Base-by-base conservation (phyloP, 2,113 vertebrate species). In the Leptosomus discolor region DNA sequence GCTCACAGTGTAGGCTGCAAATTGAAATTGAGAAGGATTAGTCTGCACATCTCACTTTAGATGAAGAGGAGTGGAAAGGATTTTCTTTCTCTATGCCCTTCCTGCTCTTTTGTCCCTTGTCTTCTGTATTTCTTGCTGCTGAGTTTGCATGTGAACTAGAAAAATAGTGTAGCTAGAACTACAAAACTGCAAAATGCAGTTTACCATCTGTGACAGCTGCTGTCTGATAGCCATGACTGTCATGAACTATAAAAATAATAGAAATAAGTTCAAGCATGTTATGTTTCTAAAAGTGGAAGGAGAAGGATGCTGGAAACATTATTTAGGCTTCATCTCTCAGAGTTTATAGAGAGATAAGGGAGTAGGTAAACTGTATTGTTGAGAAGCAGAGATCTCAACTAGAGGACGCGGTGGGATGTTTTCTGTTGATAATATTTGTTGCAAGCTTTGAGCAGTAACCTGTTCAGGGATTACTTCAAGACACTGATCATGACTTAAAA, bases 11-110 rank as follows among this genome's bases (percentile, higher is more conserved):
- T 37, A 50, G 53, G 45, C 89, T 94, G 57, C 65, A 91, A 91
- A 88, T 89, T 90, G 91, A 92, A 94, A 94, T 71, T 94, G 89
- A 91, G 88, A 91, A 91, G 74, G 61, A 79, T 92, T 95, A 87
- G 83, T 82, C 86, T 79, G 77, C 73, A 65, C 45, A 65, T 85
- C 61, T 92, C 77, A 56, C 57, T 95, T 92, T 15, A 95, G 73
- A 82, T 74, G 45, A 86, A 90, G 63, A 73, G 17, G 11, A 81
- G 32, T 73, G n/a, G 46, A 80, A 88, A 73, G 36, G 36, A 85
- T 88, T 95, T 96, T 94, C 76, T 95, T 95, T 85, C 81, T 51
- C 15, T 53, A 0, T 92, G 87, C 29, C 74, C 85, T 96, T 96
- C 76, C 39, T 93, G 74, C 45, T 82, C 86, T 85, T 91, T 85